A percentile compares a stretch with the other conserved stretches of the same genome.
These are phyloP conservation scores for Pseudachorutes palmiensis DNA, from an alignment of 1,140 invertebrate genomes.

Conservation along the genomic window DNA sequence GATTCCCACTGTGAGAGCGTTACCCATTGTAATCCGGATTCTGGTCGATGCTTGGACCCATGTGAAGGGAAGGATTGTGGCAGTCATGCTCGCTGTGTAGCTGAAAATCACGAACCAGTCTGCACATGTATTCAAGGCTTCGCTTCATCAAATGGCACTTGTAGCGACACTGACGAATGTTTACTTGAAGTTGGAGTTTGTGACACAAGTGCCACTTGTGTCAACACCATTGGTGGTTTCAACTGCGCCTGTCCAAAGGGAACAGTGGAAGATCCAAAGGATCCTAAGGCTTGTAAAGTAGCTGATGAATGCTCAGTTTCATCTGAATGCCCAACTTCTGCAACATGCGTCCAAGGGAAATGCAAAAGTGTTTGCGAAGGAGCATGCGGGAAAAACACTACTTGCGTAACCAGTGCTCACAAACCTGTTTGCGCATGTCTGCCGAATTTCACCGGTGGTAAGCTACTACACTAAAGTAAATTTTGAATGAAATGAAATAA, in stretches of 20 bases:
- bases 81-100: conserved; percentile 55
- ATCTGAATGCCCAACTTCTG: conserved; percentile 65
- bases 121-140: conserved; percentile 71
- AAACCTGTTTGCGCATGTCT: conserved; percentile 65
- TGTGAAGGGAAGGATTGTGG: conserved; percentile 65
- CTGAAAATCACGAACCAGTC: conserved; percentile 57
- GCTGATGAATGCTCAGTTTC: conserved; percentile 72
- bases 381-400: conserved; percentile 64
- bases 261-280: conserved; percentile 59
- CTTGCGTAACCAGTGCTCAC: conserved; percentile 55
- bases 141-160: conserved; percentile 53
- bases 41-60: conserved; percentile 70
- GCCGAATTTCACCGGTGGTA: conserved; percentile 48
- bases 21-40: conserved; percentile 64
- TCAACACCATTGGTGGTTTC: conserved; percentile 66
- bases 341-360: conserved; percentile 63
- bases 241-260: conserved; percentile 65
- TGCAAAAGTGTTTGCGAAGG: conserved; percentile 73
- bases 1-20: conserved; percentile 65
- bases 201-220: conserved; percentile 63
- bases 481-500: neutral
- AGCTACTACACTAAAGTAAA: neutral
- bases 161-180: conserved; percentile 76
- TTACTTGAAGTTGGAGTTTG: conserved; percentile 61
- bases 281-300: conserved; percentile 51